phyloP scores from a whole-genome alignment of 2,113 vertebrate genomes.

The Agapornis roseicollis region DNA sequence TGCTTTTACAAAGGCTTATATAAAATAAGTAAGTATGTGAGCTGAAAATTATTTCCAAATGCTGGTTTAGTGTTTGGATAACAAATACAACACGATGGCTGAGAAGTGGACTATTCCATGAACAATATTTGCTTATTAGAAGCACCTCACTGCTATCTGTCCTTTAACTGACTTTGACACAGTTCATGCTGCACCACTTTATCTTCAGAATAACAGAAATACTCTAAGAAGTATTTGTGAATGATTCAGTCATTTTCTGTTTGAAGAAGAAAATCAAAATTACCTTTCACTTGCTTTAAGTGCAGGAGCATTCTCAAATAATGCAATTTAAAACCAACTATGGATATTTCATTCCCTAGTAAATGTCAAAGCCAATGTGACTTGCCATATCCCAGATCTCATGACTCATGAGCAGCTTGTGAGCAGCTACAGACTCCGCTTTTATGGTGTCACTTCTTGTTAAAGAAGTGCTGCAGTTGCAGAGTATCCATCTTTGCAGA shows the following conservation, averaged over 20 bases:
- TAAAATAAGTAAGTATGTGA: background rate
- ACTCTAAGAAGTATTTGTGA: background rate
- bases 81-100: background rate
- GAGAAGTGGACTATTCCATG: background rate
- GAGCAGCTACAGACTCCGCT: constrained; percentile 35
- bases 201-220: background rate
- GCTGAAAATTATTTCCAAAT: background rate
- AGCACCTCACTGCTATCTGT: background rate
- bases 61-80: background rate
- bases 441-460: background rate
- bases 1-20: background rate
- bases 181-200: background rate
- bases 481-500: background rate
- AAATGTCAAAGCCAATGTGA: constrained; percentile 50
- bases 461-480: background rate
- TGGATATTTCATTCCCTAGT: constrained; percentile 31
- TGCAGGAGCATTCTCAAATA: constrained; percentile 12
- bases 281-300: constrained; percentile 22
- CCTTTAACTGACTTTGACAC: background rate
- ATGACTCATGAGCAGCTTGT: constrained; percentile 23
- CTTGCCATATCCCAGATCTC: constrained; percentile 21
- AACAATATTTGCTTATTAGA: background rate
- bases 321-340: constrained; percentile 15
- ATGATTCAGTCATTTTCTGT: background rate
- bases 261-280: constrained; percentile 22